A percentile compares a stretch with the other conserved stretches of the same genome.
Conservation (phyloP, 2,113 vertebrate species). For the Fulmarus glacialis region DNA sequence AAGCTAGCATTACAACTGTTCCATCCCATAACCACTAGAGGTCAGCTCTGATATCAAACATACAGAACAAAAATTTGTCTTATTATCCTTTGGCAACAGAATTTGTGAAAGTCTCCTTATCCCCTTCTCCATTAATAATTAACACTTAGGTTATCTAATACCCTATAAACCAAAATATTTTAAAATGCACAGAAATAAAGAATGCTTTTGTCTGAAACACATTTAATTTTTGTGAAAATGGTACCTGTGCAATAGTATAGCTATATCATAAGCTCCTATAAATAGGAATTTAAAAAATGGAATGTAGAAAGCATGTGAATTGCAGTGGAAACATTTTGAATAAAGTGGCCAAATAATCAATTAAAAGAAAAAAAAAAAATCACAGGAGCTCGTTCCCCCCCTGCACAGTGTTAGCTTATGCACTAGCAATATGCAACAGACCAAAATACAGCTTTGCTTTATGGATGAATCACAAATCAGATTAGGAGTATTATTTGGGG, state of each 20-base stretch:
- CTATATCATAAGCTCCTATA: neutral
- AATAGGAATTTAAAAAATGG: neutral
- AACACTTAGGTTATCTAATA: neutral
- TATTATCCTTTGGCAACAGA: neutral
- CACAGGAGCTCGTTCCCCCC: neutral
- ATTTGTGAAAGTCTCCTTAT: neutral
- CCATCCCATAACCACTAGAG: neutral
- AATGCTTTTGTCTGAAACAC: neutral
- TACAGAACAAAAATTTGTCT: neutral
- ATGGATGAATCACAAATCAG: neutral
- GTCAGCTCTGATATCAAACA: neutral
- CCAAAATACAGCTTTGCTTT: neutral
- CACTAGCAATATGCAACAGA: neutral
- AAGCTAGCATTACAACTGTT: neutral
- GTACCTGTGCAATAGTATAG: neutral
- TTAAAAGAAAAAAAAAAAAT: neutral
- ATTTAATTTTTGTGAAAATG: neutral
- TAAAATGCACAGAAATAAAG: neutral
- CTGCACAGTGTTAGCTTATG: neutral
- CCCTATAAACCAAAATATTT: neutral
- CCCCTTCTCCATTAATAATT: neutral
- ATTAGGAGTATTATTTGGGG: neutral
- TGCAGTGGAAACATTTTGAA: neutral
- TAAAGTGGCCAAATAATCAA: neutral
- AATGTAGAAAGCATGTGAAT: neutral